These are phyloP conservation scores for Eupithecia tripunctaria DNA, from an alignment of 2,888 invertebrate species.

Conservation along the genomic window DNA sequence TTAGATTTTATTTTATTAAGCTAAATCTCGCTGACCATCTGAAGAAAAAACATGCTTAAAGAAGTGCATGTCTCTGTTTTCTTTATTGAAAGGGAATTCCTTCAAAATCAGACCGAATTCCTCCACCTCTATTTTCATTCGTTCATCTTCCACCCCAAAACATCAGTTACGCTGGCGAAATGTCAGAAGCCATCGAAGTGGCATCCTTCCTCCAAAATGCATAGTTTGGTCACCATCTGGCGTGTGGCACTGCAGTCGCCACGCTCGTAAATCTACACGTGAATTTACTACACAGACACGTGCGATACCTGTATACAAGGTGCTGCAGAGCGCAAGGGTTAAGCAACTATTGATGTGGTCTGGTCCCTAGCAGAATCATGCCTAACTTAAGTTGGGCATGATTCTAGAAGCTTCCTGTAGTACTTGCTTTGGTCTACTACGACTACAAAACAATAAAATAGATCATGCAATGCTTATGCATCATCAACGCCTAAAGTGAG, in stretches of 20 bases:
- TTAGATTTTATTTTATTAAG: not conserved
- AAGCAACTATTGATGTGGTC: slow-evolving; percentile 1
- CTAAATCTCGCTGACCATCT: not conserved
- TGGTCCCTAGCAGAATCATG: not conserved
- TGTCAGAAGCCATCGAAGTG: slow-evolving; percentile 4
- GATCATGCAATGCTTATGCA: not conserved
- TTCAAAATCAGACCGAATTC: not conserved
- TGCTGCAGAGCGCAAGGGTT: not conserved
- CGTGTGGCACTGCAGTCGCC: slow-evolving; percentile 52
- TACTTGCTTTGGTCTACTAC: not conserved
- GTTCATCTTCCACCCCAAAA: not conserved
- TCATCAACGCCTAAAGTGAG: not conserved
- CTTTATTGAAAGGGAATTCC: not conserved
- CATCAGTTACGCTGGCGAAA: not conserved
- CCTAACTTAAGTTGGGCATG: not conserved
- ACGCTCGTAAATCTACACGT: slow-evolving; percentile 61
- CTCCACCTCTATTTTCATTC: not conserved
- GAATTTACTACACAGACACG: slow-evolving; percentile 57
- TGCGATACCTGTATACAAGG: slow-evolving; percentile 33
- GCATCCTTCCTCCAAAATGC: slow-evolving; percentile 45
- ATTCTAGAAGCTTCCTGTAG: not conserved
- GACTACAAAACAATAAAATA: not conserved
- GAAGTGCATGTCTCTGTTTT: not conserved
- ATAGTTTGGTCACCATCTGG: slow-evolving; percentile 54
- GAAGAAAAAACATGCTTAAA: no score